Base-by-base conservation (phyloP, 2,113 vertebrate species). In the Xiphias gladius region DNA sequence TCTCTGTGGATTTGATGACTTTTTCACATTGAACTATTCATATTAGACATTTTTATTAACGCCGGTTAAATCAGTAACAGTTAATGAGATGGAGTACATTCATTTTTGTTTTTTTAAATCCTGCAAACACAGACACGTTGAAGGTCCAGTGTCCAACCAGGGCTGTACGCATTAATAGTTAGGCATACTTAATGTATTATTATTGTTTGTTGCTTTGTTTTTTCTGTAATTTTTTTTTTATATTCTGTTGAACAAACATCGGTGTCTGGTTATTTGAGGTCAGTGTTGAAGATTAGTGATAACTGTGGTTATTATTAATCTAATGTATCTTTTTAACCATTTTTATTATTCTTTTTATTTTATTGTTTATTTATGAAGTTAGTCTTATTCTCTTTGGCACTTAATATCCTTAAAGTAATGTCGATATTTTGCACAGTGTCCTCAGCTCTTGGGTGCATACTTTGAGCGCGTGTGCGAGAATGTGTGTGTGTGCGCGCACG, bases 281-380 rank as follows among this genome's bases (percentile, higher is more conserved):
- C 86, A 71, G 68, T 70, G 73, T 84, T 88, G 62, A 26, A 35
- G 0, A 39, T 75, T 67, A 52, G 41, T 77, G 72, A 48, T 66
- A 32, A 73, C 39, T 83, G 43, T 87, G 75, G 32, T 83, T 75
- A 59, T 73, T 84, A 79, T 76, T 82, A 73, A 83, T 79, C 65
- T 28, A n/a, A n/a, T n/a, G 1, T 52, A 13, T 48, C 58, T 66
- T 61, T 78, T 81, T 69, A 88, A 58, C 41, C 64, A 66, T 68
- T 90, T 80, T 82, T 75, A 69, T 80, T 79, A 52, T 55, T 66
- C 65, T 77, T 84, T 73, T 82, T 80, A 83, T 84, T 84, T 80
- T 88, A 65, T 91, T 89, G 64, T 91, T 94, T 95, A 96, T 96
- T 96, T 95, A 96, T 94, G 72, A 92, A 86, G 54, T 90, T 90